Evolutionary conservation across 2,888 invertebrate genomes (phyloP).

Genomic region (Petrolisthes manimaculis): DNA sequence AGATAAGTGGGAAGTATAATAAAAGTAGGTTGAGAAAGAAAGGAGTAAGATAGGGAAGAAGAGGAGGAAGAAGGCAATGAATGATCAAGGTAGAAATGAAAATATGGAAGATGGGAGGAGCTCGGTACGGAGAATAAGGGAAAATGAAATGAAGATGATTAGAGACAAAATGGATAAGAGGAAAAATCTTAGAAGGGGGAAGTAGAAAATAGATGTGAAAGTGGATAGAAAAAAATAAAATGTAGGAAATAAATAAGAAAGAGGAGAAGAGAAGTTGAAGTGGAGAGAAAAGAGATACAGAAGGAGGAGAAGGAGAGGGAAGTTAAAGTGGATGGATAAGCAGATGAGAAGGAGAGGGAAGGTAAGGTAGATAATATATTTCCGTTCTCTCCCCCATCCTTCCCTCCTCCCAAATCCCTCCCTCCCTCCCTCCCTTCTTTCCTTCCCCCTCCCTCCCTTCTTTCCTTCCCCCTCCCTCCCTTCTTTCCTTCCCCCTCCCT

Average conservation of each 20-base stretch:
- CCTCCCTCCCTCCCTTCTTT: not conserved
- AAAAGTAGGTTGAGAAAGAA: not conserved
- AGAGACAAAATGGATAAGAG: not conserved
- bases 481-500: not conserved
- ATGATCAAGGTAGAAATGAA: not conserved
- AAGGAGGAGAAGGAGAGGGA: constrained; percentile 15
- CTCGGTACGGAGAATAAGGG: not conserved
- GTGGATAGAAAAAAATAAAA: not conserved
- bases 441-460: not conserved
- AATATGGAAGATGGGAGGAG: not conserved
- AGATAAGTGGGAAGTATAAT: not conserved
- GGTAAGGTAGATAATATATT: too few relatives aligned
- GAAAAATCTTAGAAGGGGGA: not conserved
- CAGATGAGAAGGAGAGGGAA: not conserved
- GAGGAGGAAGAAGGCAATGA: not conserved
- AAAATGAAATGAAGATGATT: not conserved
- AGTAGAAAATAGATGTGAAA: not conserved
- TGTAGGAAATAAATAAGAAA: not conserved
- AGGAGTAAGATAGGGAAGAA: not conserved
- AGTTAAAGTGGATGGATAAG: not conserved
- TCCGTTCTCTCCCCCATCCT: not conserved
- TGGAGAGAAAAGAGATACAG: not conserved
- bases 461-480: not conserved
- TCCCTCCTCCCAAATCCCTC: not conserved
- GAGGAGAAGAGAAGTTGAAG: not conserved